phyloP scores from a whole-genome alignment of 2,888 invertebrate genomes.

The Litoditis marina region DNA sequence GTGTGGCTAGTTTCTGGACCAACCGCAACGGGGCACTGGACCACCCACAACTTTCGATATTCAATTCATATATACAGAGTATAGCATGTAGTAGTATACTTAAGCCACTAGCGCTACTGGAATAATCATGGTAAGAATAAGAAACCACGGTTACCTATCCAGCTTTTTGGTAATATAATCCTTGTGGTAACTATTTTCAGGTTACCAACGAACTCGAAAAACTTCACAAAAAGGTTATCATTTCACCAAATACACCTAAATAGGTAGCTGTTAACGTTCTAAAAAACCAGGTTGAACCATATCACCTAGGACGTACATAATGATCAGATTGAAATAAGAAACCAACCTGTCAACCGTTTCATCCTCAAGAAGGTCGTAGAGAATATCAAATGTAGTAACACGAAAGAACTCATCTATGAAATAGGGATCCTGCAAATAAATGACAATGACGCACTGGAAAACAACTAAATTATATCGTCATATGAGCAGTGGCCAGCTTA shows the following conservation, averaged over 20 bases:
- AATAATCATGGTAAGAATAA: background rate
- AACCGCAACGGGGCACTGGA: slow-evolving; percentile 25
- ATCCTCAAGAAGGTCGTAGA: slow-evolving; percentile 3
- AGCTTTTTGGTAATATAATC: too few relatives aligned
- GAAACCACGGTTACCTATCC: background rate
- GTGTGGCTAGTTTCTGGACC: slow-evolving; percentile 19
- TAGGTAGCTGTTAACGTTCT: too few relatives aligned
- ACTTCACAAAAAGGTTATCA: too few relatives aligned
- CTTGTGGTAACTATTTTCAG: too few relatives aligned
- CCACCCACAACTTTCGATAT: slow-evolving; percentile 28
- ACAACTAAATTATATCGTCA: too few relatives aligned
- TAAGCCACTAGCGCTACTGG: slow-evolving; percentile 22
- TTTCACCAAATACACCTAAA: too few relatives aligned
- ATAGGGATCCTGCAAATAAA: slow-evolving; percentile 3
- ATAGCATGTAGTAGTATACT: slow-evolving; percentile 24
- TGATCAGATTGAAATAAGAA: too few relatives aligned
- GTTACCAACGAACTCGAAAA: too few relatives aligned
- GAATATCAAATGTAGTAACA: background rate
- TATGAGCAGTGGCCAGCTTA: too few relatives aligned
- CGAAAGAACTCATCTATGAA: slow-evolving; percentile 3
- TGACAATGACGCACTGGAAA: too few relatives aligned
- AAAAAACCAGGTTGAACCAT: too few relatives aligned
- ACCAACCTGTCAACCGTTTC: slow-evolving; percentile 1
- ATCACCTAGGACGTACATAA: too few relatives aligned
- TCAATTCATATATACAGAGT: slow-evolving; percentile 23